These are phyloP conservation scores for Spilarctia lutea DNA, from an alignment of 2,888 invertebrate species.

Conservation along the genomic window DNA sequence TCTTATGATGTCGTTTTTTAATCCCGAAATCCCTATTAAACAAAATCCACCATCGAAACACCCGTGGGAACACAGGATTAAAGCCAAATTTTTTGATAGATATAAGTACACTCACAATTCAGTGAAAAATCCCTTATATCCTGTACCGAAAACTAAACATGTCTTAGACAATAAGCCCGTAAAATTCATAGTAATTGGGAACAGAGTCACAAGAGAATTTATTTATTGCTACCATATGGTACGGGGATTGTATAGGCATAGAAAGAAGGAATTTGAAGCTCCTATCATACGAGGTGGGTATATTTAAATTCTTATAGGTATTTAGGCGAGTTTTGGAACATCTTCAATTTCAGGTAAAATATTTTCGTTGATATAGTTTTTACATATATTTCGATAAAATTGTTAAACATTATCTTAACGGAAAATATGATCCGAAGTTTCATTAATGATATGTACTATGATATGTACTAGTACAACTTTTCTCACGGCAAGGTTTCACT, in stretches of 20 bases:
- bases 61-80: conserved; percentile 73
- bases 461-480: no score
- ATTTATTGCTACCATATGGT: conserved; percentile 70
- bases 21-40: conserved; percentile 43
- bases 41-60: conserved; percentile 56
- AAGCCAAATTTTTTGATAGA: conserved; percentile 42
- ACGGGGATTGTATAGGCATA: conserved; percentile 71
- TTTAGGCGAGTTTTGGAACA: background rate
- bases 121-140: conserved; percentile 67
- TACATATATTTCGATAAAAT: no score
- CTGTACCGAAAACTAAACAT: conserved; percentile 42
- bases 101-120: conserved; percentile 76
- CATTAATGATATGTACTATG: no score
- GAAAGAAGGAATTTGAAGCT: conserved; percentile 63
- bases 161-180: conserved; percentile 31
- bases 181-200: conserved; percentile 74
- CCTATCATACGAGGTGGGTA: conserved; percentile 72
- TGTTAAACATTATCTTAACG: background rate
- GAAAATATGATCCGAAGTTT: background rate
- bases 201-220: conserved; percentile 72
- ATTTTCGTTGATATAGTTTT: background rate
- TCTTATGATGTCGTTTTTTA: conserved; percentile 53
- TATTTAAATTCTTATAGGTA: background rate
- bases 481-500: background rate
- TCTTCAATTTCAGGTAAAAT: background rate